Base-by-base conservation (phyloP, 2,888 invertebrate species). In the Antitype chi region DNA sequence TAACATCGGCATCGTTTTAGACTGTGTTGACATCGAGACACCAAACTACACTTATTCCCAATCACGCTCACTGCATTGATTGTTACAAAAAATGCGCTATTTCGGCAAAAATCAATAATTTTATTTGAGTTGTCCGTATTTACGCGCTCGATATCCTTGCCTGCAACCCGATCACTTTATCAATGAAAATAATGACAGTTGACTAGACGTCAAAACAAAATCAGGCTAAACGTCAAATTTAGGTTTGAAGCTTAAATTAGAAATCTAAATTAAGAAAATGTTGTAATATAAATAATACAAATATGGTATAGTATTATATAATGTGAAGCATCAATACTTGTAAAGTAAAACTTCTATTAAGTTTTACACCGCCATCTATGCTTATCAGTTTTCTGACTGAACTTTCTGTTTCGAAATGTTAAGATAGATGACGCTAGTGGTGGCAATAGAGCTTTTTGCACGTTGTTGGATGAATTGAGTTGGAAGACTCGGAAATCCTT, bases 1-100 rank as follows among this genome's bases (percentile, higher is more conserved):
- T 79, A 96, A 88, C 88, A 90, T 84, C 67, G 96, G 95, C 95
- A 96, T 95, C 85, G 91, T 93, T 90, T 94, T 94, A 57, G 94
- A 93, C 88, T 95, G 94, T 78, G 90, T 94, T 82, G 95, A 95
- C 95, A 95, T 95, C 84, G 91, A 92, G 89, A 74, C 76, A 78
- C 73, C 38, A 64, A 82, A 76, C 53, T 57, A 71, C 52, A 63
- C 74, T 67, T 52, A 74, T 60, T 68, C 49, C 47, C 11, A 78
- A 79, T 49, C 67, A 78, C 77, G 82, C 47, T 74, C 62, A 78
- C 47, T 64, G 74, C 77, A 73, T 83, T 81, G 72, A 81, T 72
- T 84, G 67, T 71, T 62, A 67, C 3, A 66, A 68, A 13, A 38
- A 72, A 60, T 71, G 47, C 70, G 57, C 72, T 80, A 75, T 81